phyloP scores from a whole-genome alignment of 1,140 invertebrate species.

The Zaprionus inermis region DNA sequence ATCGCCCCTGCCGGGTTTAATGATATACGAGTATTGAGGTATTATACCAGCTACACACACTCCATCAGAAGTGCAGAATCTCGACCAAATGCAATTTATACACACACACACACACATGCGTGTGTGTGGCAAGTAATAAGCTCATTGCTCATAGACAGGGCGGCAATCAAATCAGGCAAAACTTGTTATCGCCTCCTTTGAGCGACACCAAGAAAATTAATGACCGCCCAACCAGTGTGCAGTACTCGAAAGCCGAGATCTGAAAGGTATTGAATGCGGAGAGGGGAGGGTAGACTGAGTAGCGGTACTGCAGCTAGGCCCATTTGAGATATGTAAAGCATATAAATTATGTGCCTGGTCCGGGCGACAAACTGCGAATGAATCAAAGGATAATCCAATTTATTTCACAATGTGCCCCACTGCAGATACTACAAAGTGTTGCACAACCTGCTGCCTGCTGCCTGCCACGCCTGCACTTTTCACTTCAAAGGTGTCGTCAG shows the following conservation, averaged over 20 bases:
- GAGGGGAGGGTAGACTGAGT: background rate
- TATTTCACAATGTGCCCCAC: conserved; percentile 73
- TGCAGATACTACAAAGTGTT: conserved; percentile 34
- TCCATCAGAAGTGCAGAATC: conserved; percentile 37
- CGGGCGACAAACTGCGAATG: conserved; percentile 81
- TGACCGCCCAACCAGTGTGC: conserved; percentile 48
- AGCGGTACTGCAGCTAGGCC: conserved; percentile 23
- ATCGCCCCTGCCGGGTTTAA: conserved; percentile 1
- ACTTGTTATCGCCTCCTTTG: conserved; percentile 82
- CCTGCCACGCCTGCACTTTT: conserved; percentile 18
- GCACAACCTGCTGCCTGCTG: conserved; percentile 22
- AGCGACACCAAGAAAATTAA: conserved; percentile 80
- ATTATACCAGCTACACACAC: conserved; percentile 22
- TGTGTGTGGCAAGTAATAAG: conserved; percentile 46
- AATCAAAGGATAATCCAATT: conserved; percentile 84
- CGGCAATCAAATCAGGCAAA: conserved; percentile 79
- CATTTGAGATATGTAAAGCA: conserved; percentile 81
- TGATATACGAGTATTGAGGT: conserved; percentile 5
- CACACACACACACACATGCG: background rate
- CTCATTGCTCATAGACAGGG: conserved; percentile 68
- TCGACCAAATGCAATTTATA: conserved; percentile 40
- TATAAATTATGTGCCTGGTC: conserved; percentile 75
- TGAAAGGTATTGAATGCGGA: background rate
- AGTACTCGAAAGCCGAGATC: background rate
- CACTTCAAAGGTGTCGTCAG: conserved; percentile 65